Percentiles rank a stretch among this genome's conserved stretches.
These are phyloP conservation scores for Gymnosoma rotundatum DNA, from an alignment of 2,888 invertebrate species.

Conservation along the genomic window DNA sequence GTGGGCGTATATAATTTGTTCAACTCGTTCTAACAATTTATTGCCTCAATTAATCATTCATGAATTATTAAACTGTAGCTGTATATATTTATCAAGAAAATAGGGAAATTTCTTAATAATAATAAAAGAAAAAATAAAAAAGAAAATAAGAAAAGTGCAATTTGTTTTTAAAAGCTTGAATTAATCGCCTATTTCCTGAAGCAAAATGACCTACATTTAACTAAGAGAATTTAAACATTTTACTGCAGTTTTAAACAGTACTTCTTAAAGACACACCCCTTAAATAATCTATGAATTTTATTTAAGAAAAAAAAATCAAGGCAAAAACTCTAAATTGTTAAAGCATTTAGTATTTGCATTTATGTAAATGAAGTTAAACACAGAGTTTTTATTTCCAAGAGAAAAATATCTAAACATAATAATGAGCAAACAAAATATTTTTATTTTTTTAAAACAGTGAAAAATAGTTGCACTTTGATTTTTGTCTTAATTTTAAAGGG, in stretches of 20 bases:
- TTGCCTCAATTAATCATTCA: background rate
- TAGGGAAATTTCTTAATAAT: conserved; percentile 26
- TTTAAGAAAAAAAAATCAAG: background rate
- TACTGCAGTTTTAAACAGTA: background rate
- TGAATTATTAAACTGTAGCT: background rate
- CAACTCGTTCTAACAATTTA: background rate
- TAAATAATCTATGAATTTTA: background rate
- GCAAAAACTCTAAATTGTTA: background rate
- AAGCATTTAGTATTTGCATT: no score
- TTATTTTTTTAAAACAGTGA: no score
- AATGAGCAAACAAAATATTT: no score
- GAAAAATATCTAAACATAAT: no score
- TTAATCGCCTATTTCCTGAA: conserved; percentile 27
- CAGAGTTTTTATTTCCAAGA: no score
- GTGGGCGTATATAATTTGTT: background rate
- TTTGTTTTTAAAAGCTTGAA: conserved; percentile 13
- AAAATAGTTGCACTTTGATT: no score
- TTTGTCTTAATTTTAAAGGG: no score
- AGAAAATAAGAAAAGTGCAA: background rate
- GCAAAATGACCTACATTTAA: background rate
- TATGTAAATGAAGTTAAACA: no score
- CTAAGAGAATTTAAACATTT: background rate
- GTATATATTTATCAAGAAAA: background rate
- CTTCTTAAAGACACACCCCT: no score
- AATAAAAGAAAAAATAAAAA: background rate